These are phyloP conservation scores for Hyperopisus bebe DNA, from an alignment of 2,113 vertebrate genomes.

Conservation along the genomic window DNA sequence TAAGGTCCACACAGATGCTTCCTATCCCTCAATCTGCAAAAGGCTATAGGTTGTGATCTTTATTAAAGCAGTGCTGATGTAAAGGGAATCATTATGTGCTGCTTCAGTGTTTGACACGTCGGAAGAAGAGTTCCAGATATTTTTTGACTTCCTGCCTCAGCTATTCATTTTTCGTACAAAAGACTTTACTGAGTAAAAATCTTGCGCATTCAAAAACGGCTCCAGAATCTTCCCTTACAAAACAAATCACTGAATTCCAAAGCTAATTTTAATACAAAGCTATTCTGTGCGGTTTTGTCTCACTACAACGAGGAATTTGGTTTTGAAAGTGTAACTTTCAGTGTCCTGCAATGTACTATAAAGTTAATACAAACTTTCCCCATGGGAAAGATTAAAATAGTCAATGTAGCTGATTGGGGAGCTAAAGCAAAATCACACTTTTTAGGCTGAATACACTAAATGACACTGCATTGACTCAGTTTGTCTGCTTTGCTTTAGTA, in stretches of 20 bases:
- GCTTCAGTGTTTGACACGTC: not conserved
- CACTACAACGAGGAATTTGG: not conserved
- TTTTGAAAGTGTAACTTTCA: not conserved
- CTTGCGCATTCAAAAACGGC: not conserved
- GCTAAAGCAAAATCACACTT: not conserved
- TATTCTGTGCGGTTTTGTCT: not conserved
- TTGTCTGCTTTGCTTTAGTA: not conserved
- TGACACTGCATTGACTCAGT: not conserved
- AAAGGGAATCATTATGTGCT: not conserved
- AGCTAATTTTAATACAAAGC: not conserved
- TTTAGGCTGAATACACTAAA: not conserved
- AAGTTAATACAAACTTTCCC: not conserved
- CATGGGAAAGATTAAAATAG: not conserved
- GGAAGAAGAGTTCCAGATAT: not conserved
- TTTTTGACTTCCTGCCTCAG: not conserved
- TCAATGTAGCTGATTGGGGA: not conserved
- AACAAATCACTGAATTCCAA: not conserved
- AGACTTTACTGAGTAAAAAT: not conserved
- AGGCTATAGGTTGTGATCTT: slow-evolving; percentile 2
- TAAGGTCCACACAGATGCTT: not conserved
- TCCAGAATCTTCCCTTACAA: not conserved
- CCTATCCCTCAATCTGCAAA: not conserved
- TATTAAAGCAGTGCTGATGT: not conserved
- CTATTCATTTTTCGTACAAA: not conserved
- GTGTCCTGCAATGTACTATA: not conserved